Percentiles rank a stretch among this genome's conserved stretches.
These are phyloP conservation scores for Papilio dardanus DNA, from an alignment of 1,140 invertebrate genomes.

Conservation along the genomic window DNA sequence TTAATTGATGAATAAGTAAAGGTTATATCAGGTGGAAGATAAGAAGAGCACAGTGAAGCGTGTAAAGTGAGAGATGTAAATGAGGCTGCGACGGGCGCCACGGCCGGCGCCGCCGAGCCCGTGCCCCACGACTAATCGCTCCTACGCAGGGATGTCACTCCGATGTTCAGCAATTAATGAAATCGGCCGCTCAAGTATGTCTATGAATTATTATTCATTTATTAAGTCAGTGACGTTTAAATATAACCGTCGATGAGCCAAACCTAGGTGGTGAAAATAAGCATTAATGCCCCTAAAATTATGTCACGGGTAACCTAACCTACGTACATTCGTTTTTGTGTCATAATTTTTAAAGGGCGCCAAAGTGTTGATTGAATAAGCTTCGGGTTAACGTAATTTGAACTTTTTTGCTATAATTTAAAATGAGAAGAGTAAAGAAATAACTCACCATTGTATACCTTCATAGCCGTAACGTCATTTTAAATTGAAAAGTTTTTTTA, in stretches of 20 bases:
- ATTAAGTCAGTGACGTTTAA: background rate
- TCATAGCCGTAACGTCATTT: too few relatives aligned
- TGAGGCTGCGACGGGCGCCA: slow-evolving; percentile 53
- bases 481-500: too few relatives aligned
- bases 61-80: slow-evolving; percentile 54
- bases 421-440: too few relatives aligned
- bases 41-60: background rate
- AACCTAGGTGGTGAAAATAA: background rate
- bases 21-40: slow-evolving; percentile 9
- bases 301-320: too few relatives aligned
- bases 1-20: slow-evolving; percentile 12
- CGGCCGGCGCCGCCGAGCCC: slow-evolving; percentile 41
- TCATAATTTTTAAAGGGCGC: too few relatives aligned
- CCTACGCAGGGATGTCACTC: slow-evolving; percentile 46
- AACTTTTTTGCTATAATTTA: too few relatives aligned
- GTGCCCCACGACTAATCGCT: slow-evolving; percentile 43
- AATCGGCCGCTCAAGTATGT: slow-evolving; percentile 37
- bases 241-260: background rate
- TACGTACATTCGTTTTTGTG: too few relatives aligned
- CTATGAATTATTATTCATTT: background rate
- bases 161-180: slow-evolving; percentile 44
- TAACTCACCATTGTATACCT: too few relatives aligned
- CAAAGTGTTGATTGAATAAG: too few relatives aligned
- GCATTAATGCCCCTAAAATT: too few relatives aligned
- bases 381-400: too few relatives aligned